Evolutionary conservation across 2,888 invertebrate species (phyloP), one percentile per base, ranked within the genome.

Genomic region (Teleiodes luculella): DNA sequence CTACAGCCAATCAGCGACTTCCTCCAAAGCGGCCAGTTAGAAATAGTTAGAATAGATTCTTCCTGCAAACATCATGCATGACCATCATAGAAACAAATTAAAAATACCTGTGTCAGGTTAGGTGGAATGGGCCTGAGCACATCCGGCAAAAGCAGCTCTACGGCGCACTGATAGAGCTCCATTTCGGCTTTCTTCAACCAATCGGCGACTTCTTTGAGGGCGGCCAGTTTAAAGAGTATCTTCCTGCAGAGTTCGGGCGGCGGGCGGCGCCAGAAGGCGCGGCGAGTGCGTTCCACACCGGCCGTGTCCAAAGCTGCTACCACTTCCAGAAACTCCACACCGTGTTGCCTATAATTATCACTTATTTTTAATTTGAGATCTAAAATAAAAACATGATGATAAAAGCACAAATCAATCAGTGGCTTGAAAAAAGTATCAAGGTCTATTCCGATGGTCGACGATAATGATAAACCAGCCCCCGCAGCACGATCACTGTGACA

Each of bases 91-190:
- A 24, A 24, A 3, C 24, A n/a, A n/a, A n/a, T n/a, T n/a, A n/a
- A n/a, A n/a, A n/a, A n/a, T 96, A 98, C 72, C 98, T 98, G 98
- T 4, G 98, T 98, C 66, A 98, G 91, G 33, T 96, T 94, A 80
- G 97, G 96, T 62, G 98, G 98, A 72, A 98, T 98, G 36, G 97
- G 97, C 66, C 97, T 93, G 59, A 99, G 91, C 47, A 99, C 98
- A 86, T 98, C 97, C 14, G 99, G 98, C 85, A 99, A 95, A 65
- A 99, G 92, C 68, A 98, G 95, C 83, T 98, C 97, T 8, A 98
- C 97, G 65, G 98, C 92, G 76, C 96, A 96, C 89, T 99, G 99
- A 89, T 98, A 98, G 85, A 99, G 97, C 63, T 94, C 93, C 77
- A 96, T 94, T 87, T 98, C 98, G 50, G 97, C 96, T 72, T 91